A percentile compares a stretch with the other conserved stretches of the same genome.
phyloP scores from a whole-genome alignment of 2,113 vertebrate species.

The Plotosus lineatus region DNA sequence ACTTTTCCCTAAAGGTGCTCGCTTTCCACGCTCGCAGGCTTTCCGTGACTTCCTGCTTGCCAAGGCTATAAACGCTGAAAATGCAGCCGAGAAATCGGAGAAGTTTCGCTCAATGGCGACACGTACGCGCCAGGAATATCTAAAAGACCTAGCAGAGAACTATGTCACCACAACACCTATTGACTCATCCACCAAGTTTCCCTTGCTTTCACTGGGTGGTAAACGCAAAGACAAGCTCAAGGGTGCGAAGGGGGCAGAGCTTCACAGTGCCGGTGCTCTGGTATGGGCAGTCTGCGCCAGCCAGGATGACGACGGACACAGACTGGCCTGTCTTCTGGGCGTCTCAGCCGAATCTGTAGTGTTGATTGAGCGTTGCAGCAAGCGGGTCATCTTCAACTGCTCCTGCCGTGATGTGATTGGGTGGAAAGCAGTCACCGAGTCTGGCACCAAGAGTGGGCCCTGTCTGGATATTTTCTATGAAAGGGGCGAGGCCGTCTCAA shows the following conservation, averaged over 20 bases:
- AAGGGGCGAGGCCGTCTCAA: constrained; percentile 78
- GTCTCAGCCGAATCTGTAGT: constrained; percentile 85
- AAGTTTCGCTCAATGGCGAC: constrained; percentile 93
- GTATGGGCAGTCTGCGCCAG: constrained; percentile 81
- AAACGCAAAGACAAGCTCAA: constrained; percentile 82
- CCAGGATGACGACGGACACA: constrained; percentile 52
- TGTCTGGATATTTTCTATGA: constrained; percentile 85
- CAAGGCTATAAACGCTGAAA: constrained; percentile 88
- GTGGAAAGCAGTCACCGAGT: constrained; percentile 79
- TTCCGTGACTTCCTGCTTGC: constrained; percentile 87
- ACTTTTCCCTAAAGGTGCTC: constrained; percentile 78
- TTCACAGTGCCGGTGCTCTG: constrained; percentile 84
- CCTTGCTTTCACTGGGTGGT: constrained; percentile 79
- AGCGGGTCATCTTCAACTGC: constrained; percentile 84
- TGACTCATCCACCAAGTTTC: constrained; percentile 86
- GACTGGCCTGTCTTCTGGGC: constrained; percentile 80
- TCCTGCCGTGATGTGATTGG: constrained; percentile 87
- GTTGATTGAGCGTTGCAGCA: constrained; percentile 77
- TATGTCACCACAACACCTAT: constrained; percentile 87
- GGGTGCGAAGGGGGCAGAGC: constrained; percentile 75
- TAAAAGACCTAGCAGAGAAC: constrained; percentile 86
- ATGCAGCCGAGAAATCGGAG: constrained; percentile 83
- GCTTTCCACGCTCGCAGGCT: constrained; percentile 76
- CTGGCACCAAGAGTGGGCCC: constrained; percentile 65
- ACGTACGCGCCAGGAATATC: constrained; percentile 86